These are phyloP conservation scores for Clepsis dumicolana DNA, from an alignment of 2,888 invertebrate species.

Conservation along the genomic window DNA sequence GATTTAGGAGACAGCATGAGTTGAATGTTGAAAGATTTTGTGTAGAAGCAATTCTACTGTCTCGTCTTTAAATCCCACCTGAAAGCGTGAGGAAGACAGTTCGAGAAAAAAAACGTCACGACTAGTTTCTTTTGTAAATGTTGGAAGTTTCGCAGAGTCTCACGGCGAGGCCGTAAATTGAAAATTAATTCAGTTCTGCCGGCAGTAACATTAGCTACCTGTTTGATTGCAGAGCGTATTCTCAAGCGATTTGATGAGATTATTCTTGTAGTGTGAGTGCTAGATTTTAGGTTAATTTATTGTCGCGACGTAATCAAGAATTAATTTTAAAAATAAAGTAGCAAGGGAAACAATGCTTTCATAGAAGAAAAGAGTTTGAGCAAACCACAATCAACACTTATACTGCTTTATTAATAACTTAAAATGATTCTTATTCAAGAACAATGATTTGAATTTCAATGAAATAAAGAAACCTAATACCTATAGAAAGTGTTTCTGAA, in stretches of 20 bases:
- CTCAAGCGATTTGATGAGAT: slow-evolving; percentile 10
- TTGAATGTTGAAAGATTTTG: slow-evolving; percentile 22
- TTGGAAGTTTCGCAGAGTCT: slow-evolving; percentile 32
- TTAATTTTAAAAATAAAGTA: not conserved
- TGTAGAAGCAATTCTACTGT: slow-evolving; percentile 12
- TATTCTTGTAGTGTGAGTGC: not conserved
- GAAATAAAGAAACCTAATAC: not conserved
- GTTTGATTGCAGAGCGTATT: slow-evolving; percentile 16
- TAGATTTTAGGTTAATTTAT: not conserved
- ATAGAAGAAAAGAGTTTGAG: not conserved
- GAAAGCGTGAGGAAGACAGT: slow-evolving; percentile 35
- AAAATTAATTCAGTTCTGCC: slow-evolving; percentile 43
- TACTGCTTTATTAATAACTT: not conserved
- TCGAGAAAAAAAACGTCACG: slow-evolving; percentile 18
- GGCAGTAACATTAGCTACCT: slow-evolving; percentile 35
- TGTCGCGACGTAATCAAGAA: not conserved
- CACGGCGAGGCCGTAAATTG: slow-evolving; percentile 42
- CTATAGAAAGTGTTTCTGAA: not conserved
- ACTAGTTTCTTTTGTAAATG: slow-evolving; percentile 37
- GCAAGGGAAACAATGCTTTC: not conserved
- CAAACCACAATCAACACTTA: not conserved
- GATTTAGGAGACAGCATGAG: slow-evolving; percentile 3
- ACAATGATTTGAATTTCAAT: not conserved
- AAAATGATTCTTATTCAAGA: not conserved
- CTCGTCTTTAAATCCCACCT: slow-evolving; percentile 25